Percentiles rank a stretch among this genome's conserved stretches.
Conservation (phyloP, 2,113 vertebrate genomes). For the Rhea pennata region DNA sequence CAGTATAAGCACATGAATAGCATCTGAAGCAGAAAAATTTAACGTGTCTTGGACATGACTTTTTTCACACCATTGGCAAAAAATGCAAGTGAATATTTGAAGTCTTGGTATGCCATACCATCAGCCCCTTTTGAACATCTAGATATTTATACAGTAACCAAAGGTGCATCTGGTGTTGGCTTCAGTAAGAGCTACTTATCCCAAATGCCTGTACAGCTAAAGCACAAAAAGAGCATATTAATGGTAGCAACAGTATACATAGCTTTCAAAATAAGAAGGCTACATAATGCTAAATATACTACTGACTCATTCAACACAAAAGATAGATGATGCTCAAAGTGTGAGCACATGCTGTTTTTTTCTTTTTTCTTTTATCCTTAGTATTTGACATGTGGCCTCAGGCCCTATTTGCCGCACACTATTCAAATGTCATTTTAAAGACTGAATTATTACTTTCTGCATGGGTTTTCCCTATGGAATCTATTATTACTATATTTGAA, state of each 20-base stretch:
- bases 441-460: conserved; percentile 37
- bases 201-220: background rate
- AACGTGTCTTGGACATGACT: background rate
- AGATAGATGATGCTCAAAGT: background rate
- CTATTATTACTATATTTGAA: conserved; percentile 28
- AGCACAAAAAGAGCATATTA: background rate
- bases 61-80: background rate
- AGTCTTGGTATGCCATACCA: background rate
- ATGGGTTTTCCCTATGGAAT: conserved; percentile 6
- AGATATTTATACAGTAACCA: background rate
- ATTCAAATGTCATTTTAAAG: conserved; percentile 48
- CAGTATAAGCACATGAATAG: background rate
- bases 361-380: background rate
- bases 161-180: background rate
- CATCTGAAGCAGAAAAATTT: background rate
- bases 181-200: background rate
- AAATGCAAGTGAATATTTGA: background rate
- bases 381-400: conserved; percentile 21
- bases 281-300: background rate
- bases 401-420: conserved; percentile 27
- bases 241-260: background rate
- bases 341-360: background rate
- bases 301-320: background rate
- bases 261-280: background rate
- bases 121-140: background rate